Evolutionary conservation across 2,797 vertebrate genomes (phyloP).

Genomic region (Pantherophis alleghaniensis): DNA sequence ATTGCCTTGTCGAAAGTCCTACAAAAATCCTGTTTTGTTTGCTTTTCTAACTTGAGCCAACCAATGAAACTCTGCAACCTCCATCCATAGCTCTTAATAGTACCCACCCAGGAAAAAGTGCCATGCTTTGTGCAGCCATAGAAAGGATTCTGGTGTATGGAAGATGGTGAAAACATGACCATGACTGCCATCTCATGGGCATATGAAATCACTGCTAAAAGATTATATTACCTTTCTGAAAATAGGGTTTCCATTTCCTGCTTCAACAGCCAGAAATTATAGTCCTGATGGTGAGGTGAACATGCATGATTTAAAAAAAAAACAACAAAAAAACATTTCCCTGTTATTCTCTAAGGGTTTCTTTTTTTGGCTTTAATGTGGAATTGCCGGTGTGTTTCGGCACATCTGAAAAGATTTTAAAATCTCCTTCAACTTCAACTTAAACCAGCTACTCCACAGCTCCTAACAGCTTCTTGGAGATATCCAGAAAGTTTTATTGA

Average conservation of each 20-base stretch:
- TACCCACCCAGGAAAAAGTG: background rate
- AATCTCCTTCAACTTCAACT: background rate
- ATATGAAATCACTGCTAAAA: rapidly evolving
- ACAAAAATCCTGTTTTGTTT: background rate
- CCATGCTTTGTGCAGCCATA: background rate
- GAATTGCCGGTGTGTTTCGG: background rate
- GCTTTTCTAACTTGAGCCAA: background rate
- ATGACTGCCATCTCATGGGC: constrained; percentile 62
- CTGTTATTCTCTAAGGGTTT: background rate
- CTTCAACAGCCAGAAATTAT: background rate
- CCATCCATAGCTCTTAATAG: background rate
- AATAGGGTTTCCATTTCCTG: background rate
- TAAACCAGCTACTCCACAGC: background rate
- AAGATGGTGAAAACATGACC: background rate
- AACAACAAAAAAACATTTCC: background rate
- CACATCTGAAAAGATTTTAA: background rate
- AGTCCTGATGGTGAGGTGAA: background rate
- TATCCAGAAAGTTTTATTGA: background rate
- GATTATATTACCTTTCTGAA: background rate
- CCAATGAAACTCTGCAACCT: background rate
- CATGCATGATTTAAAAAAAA: background rate
- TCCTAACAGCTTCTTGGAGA: background rate
- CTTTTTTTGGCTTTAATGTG: background rate
- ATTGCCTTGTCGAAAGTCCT: background rate
- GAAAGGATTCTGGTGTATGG: background rate